Percentiles rank a stretch among this genome's conserved stretches.
Conservation (phyloP, 2,797 vertebrate species). For the Schizopygopsis malacanthus region DNA sequence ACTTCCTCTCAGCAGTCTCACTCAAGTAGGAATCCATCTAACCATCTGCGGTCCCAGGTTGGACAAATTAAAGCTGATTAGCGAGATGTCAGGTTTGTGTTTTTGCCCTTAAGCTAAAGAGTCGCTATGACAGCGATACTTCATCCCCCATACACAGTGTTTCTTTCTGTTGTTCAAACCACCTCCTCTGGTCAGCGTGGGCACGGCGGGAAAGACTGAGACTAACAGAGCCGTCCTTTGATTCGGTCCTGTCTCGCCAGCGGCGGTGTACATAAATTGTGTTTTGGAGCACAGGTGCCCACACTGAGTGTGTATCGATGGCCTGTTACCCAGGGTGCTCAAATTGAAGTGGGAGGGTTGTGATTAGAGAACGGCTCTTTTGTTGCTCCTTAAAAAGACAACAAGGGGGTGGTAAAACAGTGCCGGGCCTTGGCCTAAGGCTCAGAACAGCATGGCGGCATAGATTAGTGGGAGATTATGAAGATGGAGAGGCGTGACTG, state of each 20-base stretch:
- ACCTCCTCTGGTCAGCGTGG: slow-evolving; percentile 62
- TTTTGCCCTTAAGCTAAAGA: slow-evolving; percentile 61
- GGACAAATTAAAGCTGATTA: slow-evolving; percentile 74
- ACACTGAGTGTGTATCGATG: slow-evolving; percentile 63
- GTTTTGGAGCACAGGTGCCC: slow-evolving; percentile 70
- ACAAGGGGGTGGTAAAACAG: slow-evolving; percentile 53
- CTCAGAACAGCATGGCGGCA: slow-evolving; percentile 60
- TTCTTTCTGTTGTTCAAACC: slow-evolving; percentile 50
- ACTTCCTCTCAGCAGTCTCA: not conserved
- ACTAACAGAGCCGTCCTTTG: slow-evolving; percentile 53
- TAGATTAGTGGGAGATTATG: slow-evolving; percentile 64
- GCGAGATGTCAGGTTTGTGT: slow-evolving; percentile 69
- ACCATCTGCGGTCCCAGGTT: slow-evolving; percentile 71
- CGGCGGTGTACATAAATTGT: slow-evolving; percentile 75
- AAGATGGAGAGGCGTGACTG: slow-evolving; percentile 59
- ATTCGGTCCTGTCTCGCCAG: slow-evolving; percentile 65
- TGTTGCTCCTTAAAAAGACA: slow-evolving; percentile 61
- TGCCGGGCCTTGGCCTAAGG: slow-evolving; percentile 53
- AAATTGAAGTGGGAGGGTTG: slow-evolving; percentile 69
- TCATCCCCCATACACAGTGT: slow-evolving; percentile 58
- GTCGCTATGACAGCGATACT: slow-evolving; percentile 59
- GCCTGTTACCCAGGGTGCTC: slow-evolving; percentile 69
- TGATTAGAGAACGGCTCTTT: slow-evolving; percentile 70
- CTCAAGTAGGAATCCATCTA: slow-evolving; percentile 68
- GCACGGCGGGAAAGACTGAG: slow-evolving; percentile 52